Percentiles rank a stretch among this genome's conserved stretches.
These are phyloP conservation scores for Salmo trutta DNA, from an alignment of 2,797 vertebrate genomes.

Conservation along the genomic window DNA sequence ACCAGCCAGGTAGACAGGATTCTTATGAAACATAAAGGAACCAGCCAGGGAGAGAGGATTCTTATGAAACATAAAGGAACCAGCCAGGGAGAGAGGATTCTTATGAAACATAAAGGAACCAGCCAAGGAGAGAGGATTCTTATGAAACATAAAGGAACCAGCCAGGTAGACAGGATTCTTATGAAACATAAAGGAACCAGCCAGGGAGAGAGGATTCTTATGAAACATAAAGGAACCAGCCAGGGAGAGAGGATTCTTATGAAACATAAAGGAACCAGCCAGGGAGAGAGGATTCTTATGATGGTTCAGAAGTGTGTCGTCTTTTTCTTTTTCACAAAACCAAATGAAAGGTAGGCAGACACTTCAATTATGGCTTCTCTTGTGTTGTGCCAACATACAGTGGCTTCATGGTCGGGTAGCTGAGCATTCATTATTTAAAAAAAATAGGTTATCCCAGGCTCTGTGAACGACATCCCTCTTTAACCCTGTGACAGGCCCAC, in stretches of 20 bases:
- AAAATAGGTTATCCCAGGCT: background rate
- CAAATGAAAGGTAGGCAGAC: background rate
- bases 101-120: background rate
- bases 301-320: background rate
- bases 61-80: background rate
- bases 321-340: background rate
- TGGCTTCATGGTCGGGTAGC: background rate
- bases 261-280: background rate
- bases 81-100: background rate
- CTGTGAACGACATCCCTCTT: background rate
- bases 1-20: no score
- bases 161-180: no score
- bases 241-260: slow-evolving; percentile 24
- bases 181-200: background rate
- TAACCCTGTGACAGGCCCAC: background rate
- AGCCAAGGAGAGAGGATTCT: background rate
- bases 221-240: background rate
- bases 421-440: background rate
- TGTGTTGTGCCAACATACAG: background rate
- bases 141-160: background rate
- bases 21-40: background rate
- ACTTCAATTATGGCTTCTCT: background rate
- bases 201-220: slow-evolving; percentile 23
- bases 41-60: background rate
- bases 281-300: background rate